Base-by-base conservation (phyloP, 2,888 invertebrate species). In the Patella ulyssiponensis region DNA sequence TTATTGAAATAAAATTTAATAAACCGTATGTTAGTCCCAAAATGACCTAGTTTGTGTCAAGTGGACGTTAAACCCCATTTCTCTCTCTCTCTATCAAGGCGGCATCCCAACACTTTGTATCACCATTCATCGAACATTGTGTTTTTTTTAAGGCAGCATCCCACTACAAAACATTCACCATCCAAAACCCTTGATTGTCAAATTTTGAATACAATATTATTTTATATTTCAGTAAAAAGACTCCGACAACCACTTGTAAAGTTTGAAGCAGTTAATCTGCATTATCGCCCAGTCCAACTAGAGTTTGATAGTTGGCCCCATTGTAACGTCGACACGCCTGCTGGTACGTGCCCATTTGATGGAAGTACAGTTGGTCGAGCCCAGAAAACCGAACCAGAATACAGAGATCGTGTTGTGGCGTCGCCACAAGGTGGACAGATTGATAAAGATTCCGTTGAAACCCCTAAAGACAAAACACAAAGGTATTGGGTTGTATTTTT, bases 331-430 rank as follows among this genome's bases (percentile, higher is more conserved):
- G 83, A 85, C 64, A 87, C 88, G 7, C 85, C 87, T 0, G 75
- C 81, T 20, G 88, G 88, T 2, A 86, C 87, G 1, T 89, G 89
- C 79, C 90, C 90, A 1, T 90, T 90, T 85, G 87, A 87, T 84
- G 86, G 86, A 4, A 71, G 75, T 51, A 83, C 77, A 23, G 80
- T 80, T 15, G 51, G 53, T 33, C 51, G 44, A 11, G 54, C 73
- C 27, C 71, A 80, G 73, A 72, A 51, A 17, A n/a, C 77, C 1
- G 77, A 75, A 54, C 52, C 71, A 14, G 79, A 76, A 14, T 77
- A 78, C 53, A 76, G 73, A 14, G 78, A 77, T 4, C 79, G 77
- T 58, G 77, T 69, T 4, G 76, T 73, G 56, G 56, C 58, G 9
- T 69, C 71, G 12, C 64, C 71, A 64, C 77, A 73, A 15, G 44